phyloP scores from a whole-genome alignment of 2,888 invertebrate species.

The Heteropelma amictum region DNA sequence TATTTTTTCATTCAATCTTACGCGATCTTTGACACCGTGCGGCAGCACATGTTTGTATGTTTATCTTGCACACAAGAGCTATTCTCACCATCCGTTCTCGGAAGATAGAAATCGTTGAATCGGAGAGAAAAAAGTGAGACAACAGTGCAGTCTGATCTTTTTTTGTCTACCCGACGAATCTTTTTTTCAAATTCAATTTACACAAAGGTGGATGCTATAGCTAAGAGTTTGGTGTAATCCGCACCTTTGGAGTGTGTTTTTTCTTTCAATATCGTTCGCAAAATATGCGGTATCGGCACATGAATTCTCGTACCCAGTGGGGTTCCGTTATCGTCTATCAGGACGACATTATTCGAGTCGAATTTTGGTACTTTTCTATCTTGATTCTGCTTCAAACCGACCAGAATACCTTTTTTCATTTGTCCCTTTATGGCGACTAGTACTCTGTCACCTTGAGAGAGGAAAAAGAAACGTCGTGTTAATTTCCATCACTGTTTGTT shows the following conservation, averaged over 20 bases:
- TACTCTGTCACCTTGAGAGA: conserved; percentile 87
- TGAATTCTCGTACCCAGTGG: conserved; percentile 97
- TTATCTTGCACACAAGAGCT: no score
- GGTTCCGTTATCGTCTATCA: conserved; percentile 96
- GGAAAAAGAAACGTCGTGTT: neutral
- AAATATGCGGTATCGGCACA: conserved; percentile 94
- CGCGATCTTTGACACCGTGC: no score
- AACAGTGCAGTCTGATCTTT: no score
- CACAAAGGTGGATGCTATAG: conserved; percentile 93
- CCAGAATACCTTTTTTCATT: conserved; percentile 95
- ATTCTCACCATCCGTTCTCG: no score
- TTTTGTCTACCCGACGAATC: no score
- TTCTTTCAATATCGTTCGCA: conserved; percentile 90
- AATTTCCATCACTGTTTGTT: neutral
- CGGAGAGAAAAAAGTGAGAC: no score
- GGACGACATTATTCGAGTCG: conserved; percentile 96
- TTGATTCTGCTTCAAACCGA: conserved; percentile 92
- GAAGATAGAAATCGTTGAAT: no score
- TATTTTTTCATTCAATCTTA: no score
- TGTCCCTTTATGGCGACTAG: conserved; percentile 96
- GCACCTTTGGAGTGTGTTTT: conserved; percentile 89
- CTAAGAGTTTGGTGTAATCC: conserved; percentile 94
- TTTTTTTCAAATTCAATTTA: conserved; percentile 74
- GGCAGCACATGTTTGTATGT: no score
- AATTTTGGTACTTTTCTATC: conserved; percentile 90